These are phyloP conservation scores for Octopus sinensis DNA, from an alignment of 1,140 invertebrate species.

Conservation along the genomic window DNA sequence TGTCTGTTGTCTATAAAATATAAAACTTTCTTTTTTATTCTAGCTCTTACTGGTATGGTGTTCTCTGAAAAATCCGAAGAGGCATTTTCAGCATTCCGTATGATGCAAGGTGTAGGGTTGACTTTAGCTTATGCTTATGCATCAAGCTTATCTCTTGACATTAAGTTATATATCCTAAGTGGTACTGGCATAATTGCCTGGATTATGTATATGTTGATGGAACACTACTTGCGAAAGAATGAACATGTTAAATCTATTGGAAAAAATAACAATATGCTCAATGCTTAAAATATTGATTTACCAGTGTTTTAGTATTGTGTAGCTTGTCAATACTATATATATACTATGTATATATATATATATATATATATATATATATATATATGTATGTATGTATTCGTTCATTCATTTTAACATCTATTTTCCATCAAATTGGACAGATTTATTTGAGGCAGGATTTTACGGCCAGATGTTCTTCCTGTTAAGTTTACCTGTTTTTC, in stretches of 20 bases:
- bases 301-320: too few relatives aligned
- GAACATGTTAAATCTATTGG: background rate
- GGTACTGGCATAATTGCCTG: slow-evolving; percentile 22
- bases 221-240: background rate
- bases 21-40: slow-evolving; percentile 13
- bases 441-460: too few relatives aligned
- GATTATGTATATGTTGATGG: background rate
- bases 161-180: slow-evolving; percentile 37
- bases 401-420: too few relatives aligned
- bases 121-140: slow-evolving; percentile 33
- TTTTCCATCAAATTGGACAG: too few relatives aligned
- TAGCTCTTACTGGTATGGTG: slow-evolving; percentile 42
- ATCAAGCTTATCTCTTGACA: slow-evolving; percentile 32
- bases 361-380: too few relatives aligned
- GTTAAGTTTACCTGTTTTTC: too few relatives aligned
- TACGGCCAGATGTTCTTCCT: too few relatives aligned
- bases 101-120: slow-evolving; percentile 35
- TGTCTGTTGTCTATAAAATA: background rate
- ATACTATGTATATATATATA: too few relatives aligned
- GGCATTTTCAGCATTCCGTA: slow-evolving; percentile 37
- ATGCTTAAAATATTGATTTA: too few relatives aligned
- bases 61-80: slow-evolving; percentile 44
- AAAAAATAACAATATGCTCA: too few relatives aligned
- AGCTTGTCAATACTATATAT: too few relatives aligned
- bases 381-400: too few relatives aligned